Evolutionary conservation across 1,140 invertebrate genomes (phyloP).

Genomic region (Nymphalis io): DNA sequence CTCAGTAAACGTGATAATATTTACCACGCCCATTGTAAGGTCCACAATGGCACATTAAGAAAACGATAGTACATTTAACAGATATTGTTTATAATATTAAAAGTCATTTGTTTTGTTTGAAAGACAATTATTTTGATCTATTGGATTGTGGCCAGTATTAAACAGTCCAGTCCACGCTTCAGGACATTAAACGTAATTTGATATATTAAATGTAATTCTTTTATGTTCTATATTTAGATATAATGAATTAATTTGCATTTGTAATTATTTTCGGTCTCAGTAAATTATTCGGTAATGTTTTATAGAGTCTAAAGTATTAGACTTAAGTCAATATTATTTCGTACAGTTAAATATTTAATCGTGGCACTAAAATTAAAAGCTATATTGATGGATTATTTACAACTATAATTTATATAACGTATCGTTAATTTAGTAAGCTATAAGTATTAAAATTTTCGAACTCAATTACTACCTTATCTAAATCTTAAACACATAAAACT

Average conservation of each 20-base stretch:
- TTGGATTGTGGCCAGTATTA: neutral
- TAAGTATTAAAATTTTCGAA: constrained; percentile 24
- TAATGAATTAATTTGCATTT: neutral
- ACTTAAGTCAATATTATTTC: neutral
- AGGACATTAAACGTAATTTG: neutral
- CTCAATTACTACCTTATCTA: constrained; percentile 13
- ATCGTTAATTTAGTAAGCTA: neutral
- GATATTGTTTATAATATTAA: constrained; percentile 14
- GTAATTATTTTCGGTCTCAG: neutral
- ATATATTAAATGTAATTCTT: constrained; percentile 1
- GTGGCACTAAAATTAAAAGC: neutral
- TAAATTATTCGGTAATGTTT: constrained; percentile 5
- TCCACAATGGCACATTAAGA: constrained; percentile 24
- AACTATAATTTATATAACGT: constrained; percentile 13
- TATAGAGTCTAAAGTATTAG: neutral
- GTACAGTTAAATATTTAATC: neutral
- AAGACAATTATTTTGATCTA: constrained; percentile 4
- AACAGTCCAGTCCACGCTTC: neutral
- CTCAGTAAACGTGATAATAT: constrained; percentile 6
- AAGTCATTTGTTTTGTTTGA: constrained; percentile 4
- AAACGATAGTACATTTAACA: constrained; percentile 4
- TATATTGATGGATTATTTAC: constrained; percentile 5
- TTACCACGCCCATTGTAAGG: constrained; percentile 16
- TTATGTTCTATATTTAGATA: neutral
- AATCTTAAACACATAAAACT: constrained; percentile 24